These are phyloP conservation scores for Ectropis crepuscularia DNA, from an alignment of 2,888 invertebrate species.

Conservation along the genomic window DNA sequence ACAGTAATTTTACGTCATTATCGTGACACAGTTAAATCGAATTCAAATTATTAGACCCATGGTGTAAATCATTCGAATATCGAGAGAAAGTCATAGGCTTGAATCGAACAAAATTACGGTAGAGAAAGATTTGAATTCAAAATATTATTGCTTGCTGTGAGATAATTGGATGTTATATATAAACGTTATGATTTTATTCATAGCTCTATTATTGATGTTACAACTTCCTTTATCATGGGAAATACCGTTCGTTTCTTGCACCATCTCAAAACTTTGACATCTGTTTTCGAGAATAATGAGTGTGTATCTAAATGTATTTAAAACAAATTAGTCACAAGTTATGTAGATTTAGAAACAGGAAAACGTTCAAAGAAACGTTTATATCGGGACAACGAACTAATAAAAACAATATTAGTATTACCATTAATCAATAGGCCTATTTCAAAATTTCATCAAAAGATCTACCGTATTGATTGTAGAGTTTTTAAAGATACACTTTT, in stretches of 20 bases:
- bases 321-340: constrained; percentile 13
- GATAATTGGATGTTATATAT: constrained; percentile 7
- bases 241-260: neutral
- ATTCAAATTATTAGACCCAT: constrained; percentile 31
- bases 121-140: constrained; percentile 8
- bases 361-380: constrained; percentile 12
- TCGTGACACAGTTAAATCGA: constrained; percentile 32
- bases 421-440: constrained; percentile 19
- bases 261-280: constrained; percentile 4
- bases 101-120: constrained; percentile 1
- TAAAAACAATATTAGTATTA: constrained; percentile 8
- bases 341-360: constrained; percentile 23
- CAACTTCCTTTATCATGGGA: neutral
- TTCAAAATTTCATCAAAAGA: constrained; percentile 19
- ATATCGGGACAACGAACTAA: constrained; percentile 19
- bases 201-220: neutral
- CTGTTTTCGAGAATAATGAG: constrained; percentile 8
- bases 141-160: constrained; percentile 9
- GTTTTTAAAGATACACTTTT: constrained; percentile 2
- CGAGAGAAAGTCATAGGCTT: constrained; percentile 28
- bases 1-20: constrained; percentile 28
- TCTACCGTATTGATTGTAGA: constrained; percentile 4
- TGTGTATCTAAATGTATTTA: constrained; percentile 11
- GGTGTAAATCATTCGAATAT: constrained; percentile 25
- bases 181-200: constrained; percentile 6